Evolutionary conservation across 2,113 vertebrate genomes (phyloP).

Genomic region (Prionailurus viverrinus): DNA sequence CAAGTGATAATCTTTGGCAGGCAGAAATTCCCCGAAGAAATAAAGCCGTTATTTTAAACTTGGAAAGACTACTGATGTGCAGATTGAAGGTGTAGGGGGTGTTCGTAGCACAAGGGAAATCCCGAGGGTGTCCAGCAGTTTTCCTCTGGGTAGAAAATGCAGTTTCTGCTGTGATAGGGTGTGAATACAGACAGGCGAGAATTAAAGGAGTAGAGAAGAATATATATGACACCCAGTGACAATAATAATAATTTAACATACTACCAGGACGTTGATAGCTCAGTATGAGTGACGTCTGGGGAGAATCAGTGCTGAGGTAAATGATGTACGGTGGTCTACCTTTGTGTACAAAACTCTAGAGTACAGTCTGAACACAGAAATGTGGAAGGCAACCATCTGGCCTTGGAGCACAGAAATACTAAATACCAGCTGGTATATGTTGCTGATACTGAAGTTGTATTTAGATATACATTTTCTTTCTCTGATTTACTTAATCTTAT

Average conservation of each 20-base stretch:
- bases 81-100: not conserved
- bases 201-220: not conserved
- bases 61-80: not conserved
- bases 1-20: not conserved
- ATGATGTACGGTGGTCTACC: not conserved
- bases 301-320: not conserved
- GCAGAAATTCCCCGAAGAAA: not conserved
- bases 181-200: not conserved
- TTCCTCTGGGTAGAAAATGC: not conserved
- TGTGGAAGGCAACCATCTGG: not conserved
- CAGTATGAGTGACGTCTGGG: not conserved
- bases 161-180: not conserved
- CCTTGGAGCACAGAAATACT: not conserved
- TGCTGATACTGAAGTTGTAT: not conserved
- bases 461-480: not conserved
- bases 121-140: fast-evolving
- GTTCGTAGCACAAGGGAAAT: not conserved
- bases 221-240: not conserved
- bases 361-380: not conserved
- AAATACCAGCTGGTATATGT: not conserved
- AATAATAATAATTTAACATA: not conserved
- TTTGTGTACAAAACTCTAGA: not conserved
- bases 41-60: not conserved
- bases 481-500: not conserved
- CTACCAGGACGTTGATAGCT: not conserved